Conservation (phyloP, 37 sponge, comb jelly and placozoan genomes). For the Lycopodina hypogea region DNA sequence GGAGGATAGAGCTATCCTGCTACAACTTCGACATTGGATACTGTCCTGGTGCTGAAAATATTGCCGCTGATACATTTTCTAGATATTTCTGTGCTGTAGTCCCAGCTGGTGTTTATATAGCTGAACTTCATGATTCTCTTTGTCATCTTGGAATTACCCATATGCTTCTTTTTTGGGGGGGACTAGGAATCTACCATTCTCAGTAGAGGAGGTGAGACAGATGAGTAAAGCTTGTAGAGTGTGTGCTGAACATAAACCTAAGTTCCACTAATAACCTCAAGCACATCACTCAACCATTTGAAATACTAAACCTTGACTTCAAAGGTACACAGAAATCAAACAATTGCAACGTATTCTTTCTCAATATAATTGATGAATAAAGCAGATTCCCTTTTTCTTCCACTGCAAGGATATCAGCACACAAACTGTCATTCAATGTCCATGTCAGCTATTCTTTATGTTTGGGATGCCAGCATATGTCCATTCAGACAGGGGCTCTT, state of each 20-base stretch:
- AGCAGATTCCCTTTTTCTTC: background rate
- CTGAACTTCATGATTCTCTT: background rate
- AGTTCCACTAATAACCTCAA: background rate
- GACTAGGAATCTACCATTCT: constrained; percentile 6
- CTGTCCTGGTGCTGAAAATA: constrained; percentile 18
- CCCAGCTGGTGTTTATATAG: background rate
- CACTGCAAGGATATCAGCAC: background rate
- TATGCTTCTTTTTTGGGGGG: background rate
- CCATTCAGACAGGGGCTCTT: constrained; percentile 9
- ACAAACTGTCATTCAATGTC: background rate
- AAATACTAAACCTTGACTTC: constrained; percentile 8
- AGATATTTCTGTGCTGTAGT: constrained; percentile 11
- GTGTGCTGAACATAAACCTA: constrained; percentile 1
- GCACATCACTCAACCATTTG: background rate
- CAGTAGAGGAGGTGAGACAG: background rate
- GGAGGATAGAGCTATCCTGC: constrained; percentile 20
- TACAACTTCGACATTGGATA: constrained; percentile 18
- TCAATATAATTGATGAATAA: background rate
- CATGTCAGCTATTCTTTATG: background rate
- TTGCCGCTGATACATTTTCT: constrained; percentile 14
- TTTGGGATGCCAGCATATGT: constrained; percentile 1
- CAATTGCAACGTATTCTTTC: background rate
- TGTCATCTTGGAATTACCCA: background rate
- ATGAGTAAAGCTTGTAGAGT: background rate
- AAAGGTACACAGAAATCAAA: constrained; percentile 7